Evolutionary conservation across 2,888 invertebrate species (phyloP).

Genomic region (Drosophila meridiana): DNA sequence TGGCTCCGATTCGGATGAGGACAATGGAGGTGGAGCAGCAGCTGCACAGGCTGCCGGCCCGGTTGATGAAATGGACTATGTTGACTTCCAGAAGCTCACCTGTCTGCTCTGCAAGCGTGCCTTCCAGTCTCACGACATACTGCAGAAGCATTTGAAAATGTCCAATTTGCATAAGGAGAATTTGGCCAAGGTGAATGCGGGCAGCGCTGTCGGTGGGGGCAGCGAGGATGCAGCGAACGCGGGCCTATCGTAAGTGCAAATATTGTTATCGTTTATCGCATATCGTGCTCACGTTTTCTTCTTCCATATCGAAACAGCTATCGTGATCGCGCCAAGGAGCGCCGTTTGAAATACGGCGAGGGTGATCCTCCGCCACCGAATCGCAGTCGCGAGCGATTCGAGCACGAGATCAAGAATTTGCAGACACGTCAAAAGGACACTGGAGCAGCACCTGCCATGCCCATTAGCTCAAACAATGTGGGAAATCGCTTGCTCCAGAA

Average conservation of each 20-base stretch:
- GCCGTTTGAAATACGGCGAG: slow-evolving; percentile 96
- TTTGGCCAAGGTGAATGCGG: slow-evolving; percentile 84
- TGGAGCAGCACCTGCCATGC: slow-evolving; percentile 81
- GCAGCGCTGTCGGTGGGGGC: slow-evolving; percentile 21
- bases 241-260: slow-evolving; percentile 60
- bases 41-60: slow-evolving; percentile 9
- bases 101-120: slow-evolving; percentile 98
- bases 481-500: slow-evolving; percentile 98
- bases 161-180: slow-evolving; percentile 98
- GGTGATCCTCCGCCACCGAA: slow-evolving; percentile 90
- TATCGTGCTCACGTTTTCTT: not conserved
- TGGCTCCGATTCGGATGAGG: slow-evolving; percentile 89
- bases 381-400: slow-evolving; percentile 90
- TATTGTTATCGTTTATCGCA: not conserved
- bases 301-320: slow-evolving; percentile 86
- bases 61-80: slow-evolving; percentile 89
- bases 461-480: slow-evolving; percentile 94
- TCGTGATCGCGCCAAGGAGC: slow-evolving; percentile 97
- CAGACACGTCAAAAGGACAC: slow-evolving; percentile 81
- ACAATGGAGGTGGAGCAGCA: slow-evolving; percentile 86
- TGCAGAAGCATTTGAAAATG: slow-evolving; percentile 95
- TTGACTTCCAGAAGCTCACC: slow-evolving; percentile 95
- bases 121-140: slow-evolving; percentile 94
- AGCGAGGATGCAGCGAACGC: slow-evolving; percentile 35
- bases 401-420: slow-evolving; percentile 86